Evolutionary conservation across 1,140 invertebrate genomes (phyloP), one percentile per base, ranked within the genome.

Genomic region (Aphis craccivora): DNA sequence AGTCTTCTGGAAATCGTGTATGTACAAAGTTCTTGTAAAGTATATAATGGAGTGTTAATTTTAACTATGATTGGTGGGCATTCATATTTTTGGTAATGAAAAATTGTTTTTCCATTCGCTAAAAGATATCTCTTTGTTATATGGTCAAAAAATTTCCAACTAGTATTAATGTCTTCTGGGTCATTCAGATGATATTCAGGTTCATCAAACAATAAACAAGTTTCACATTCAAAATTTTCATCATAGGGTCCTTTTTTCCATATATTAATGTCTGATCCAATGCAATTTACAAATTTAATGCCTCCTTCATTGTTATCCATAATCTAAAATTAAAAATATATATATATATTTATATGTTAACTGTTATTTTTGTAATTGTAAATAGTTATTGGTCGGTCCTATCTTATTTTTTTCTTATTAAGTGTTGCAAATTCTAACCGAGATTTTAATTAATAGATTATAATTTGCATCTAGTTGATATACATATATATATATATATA

Each of bases 201-300:
- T 53, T 93, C 91, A 84, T 93, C 91, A 43, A 37, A 93, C 20
- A 84, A 14, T 25, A 93, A 30, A 22, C 91, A 93, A 84, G 91
- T 86, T 84, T 93, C 76, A 35, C 48, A 86, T 55, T 93, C 81
- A 84, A 40, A 93, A 86, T 23, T 22, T 55, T 25, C 25, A n/a
- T 93, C 81, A 43, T 86, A 20, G 0, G 43, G 76, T 84, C 48
- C 11, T 53, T 93, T 93, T 43, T 86, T 93, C 51, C 51, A 93
- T 55, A 93, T 40, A 93, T n/a, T 14, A n/a, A 93, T 86, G 30
- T 93, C 91, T 55, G 91, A 93, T 43, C 91, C 91, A 86, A 93
- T 86, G 48, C 91, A 84, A 45, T 84, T 86, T 86, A 86, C 81
- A 84, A 93, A 93, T 55, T 11, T 86, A 43, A 93, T 23, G 20